Conservation (phyloP, 1,140 invertebrate genomes). For the Gryllus bimaculatus region DNA sequence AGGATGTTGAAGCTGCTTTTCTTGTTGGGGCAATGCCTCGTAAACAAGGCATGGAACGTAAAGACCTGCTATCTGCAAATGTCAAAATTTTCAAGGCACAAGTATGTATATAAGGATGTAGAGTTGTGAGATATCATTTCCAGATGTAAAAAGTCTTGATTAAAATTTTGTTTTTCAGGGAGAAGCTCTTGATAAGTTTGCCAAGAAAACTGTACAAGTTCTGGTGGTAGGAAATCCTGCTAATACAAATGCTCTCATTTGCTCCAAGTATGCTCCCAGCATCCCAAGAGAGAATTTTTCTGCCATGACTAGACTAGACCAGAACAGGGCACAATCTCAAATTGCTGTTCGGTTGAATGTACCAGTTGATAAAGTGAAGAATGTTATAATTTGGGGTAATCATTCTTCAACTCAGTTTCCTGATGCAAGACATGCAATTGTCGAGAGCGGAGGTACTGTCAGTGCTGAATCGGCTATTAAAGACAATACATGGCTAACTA, state of each 20-base stretch:
- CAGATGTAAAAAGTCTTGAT: background rate
- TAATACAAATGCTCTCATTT: slow-evolving; percentile 97
- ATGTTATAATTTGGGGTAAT: slow-evolving; percentile 98
- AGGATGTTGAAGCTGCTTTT: slow-evolving; percentile 95
- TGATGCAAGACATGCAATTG: slow-evolving; percentile 80
- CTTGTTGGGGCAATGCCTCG: slow-evolving; percentile 98
- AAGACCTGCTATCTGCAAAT: slow-evolving; percentile 91
- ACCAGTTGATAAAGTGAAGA: slow-evolving; percentile 64
- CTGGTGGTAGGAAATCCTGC: slow-evolving; percentile 98
- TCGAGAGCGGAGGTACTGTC: slow-evolving; percentile 41
- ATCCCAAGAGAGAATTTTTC: slow-evolving; percentile 96
- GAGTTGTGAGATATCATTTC: background rate
- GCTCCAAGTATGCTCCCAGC: slow-evolving; percentile 91
- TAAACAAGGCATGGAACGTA: slow-evolving; percentile 97
- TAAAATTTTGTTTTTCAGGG: slow-evolving; percentile 42
- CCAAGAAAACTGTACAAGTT: slow-evolving; percentile 91
- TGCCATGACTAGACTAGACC: slow-evolving; percentile 96
- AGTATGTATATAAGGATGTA: slow-evolving; percentile 23
- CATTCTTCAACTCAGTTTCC: slow-evolving; percentile 98
- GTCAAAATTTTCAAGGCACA: slow-evolving; percentile 97
- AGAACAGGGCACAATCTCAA: slow-evolving; percentile 89
- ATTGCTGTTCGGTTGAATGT: slow-evolving; percentile 56
- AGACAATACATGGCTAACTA: slow-evolving; percentile 73
- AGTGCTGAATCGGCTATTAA: slow-evolving; percentile 64
- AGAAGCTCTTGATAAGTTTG: slow-evolving; percentile 82